Evolutionary conservation across 2,888 invertebrate genomes (phyloP), one percentile per base, ranked within the genome.

Genomic region (Tromatobia lineatoria): DNA sequence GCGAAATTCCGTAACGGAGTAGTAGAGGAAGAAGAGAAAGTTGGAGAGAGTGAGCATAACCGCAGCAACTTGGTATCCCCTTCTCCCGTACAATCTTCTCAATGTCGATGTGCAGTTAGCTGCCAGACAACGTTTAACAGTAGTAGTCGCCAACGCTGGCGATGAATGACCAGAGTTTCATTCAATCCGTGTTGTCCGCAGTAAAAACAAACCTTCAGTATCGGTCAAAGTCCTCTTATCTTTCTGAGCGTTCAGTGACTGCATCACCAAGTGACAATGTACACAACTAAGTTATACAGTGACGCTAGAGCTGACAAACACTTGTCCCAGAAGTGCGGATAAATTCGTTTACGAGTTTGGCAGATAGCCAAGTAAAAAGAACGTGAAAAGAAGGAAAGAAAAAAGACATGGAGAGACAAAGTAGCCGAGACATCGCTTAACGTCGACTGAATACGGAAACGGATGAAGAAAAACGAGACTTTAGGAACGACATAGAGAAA

Each of bases 281-380:
- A 25, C 23, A 61, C n/a, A 23, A 25, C 13, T n/a, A 47, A 38
- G 38, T 57, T 64, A 38, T 45, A 29, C 13, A 38, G 73, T 45
- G 18, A 47, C 45, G 29, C 6, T 13, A 13, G 34, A 25, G 47
- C 66, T 67, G 66, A 73, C 54, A 47, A 57, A 73, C 52, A 54
- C 29, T 8, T 45, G 25, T 71, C 42, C 23, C 57, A 80, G 61
- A 80, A 80, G 64, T 47, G 54, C 47, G 45, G 67, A 42, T 67
- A 66, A 79, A 73, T 80, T 29, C 57, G 47, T 73, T 73, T 54
- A 57, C 64, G 54, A 52, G 71, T 79, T 66, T 71, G 80, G 73
- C 54, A 52, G 4, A 38, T 38, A 47, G 47, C 47, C 73, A 73
- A 23, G 42, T 66, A 29, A 34, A 34, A 45, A 23, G 20, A 25